Evolutionary conservation across 2,888 invertebrate species (phyloP).

Genomic region (Cheilosia scutellata): DNA sequence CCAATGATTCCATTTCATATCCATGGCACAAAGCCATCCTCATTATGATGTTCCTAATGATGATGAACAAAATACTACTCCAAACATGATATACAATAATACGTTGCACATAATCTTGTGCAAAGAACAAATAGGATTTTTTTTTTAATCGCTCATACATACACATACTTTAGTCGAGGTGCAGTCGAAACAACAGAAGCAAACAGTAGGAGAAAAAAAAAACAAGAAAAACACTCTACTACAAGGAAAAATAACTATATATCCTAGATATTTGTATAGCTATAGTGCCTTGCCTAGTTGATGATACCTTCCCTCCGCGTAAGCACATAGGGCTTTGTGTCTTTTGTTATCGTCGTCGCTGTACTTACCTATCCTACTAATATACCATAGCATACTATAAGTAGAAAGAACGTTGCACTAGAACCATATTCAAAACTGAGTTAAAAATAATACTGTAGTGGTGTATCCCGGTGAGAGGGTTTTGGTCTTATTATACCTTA

Average conservation of each 20-base stretch:
- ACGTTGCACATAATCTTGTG: slow-evolving; percentile 48
- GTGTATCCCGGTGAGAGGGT: slow-evolving; percentile 41
- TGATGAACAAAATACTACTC: slow-evolving; percentile 44
- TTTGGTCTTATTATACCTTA: background rate
- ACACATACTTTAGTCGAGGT: slow-evolving; percentile 40
- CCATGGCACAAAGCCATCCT: slow-evolving; percentile 62
- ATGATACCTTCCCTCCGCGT: slow-evolving; percentile 18
- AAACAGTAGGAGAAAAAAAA: slow-evolving; percentile 38
- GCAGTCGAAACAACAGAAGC: slow-evolving; percentile 57
- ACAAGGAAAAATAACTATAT: slow-evolving; percentile 37
- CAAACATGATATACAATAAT: slow-evolving; percentile 40
- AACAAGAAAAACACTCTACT: slow-evolving; percentile 23
- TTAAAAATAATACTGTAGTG: slow-evolving; percentile 35
- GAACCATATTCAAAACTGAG: slow-evolving; percentile 48
- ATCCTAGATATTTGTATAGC: slow-evolving; percentile 27
- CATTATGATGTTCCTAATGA: slow-evolving; percentile 48
- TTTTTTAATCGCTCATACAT: slow-evolving; percentile 46
- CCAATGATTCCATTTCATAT: slow-evolving; percentile 52
- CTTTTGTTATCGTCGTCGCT: slow-evolving; percentile 39
- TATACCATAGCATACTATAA: slow-evolving; percentile 46
- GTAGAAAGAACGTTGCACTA: slow-evolving; percentile 37
- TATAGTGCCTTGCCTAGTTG: slow-evolving; percentile 7
- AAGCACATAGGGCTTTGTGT: slow-evolving; percentile 23
- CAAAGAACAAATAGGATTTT: slow-evolving; percentile 3
- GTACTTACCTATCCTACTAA: slow-evolving; percentile 62